Base-by-base conservation (phyloP, 2,797 vertebrate species). In the Anguilla marmorata region DNA sequence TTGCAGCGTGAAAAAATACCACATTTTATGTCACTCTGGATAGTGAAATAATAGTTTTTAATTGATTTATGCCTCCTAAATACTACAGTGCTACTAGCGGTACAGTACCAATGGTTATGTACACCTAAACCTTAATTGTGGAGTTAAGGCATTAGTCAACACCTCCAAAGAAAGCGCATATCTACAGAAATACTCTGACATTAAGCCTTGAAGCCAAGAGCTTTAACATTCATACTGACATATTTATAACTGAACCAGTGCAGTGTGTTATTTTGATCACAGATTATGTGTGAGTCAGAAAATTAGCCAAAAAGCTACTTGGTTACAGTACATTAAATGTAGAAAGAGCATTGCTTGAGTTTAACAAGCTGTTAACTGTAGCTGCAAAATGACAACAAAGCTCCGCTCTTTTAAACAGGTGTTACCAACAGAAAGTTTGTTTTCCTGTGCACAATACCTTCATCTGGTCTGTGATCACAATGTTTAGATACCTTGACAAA, bases 91-190 rank as follows among this genome's bases (percentile, higher is more conserved):
- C 14, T 21, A 48, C 76, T 80, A 41, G 19, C 12, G 37, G 6
- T 80, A 45, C 41, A 80, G 76, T 41, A 80, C 37, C 76, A 80
- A 48, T 80, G 41, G 76, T 74, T 74, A 74, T 33, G 69, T 74
- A 16, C 69, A 74, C 69, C 69, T 33, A 74, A 33, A 74, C 11
- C 27, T 33, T 74, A 74, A 27, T 2, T 11, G 30, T 33, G 69
- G 69, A 74, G 30, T 37, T 74, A 27, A 74, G 27, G 27, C 69
- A 74, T 14, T 33, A 37, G 69, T 74, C 69, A 33, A 33, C 30
- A 37, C 30, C 30, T 74, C 69, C 69, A 74, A 33, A 74, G 4
- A 74, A 74, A 74, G 30, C 30, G 11, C 30, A 76, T 41, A 76
- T 12, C 30, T 76, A 41, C 14, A 33, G 3, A 76, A 48, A 50